Conservation (phyloP, 2,888 invertebrate species). For the Synergus laeviventris region DNA sequence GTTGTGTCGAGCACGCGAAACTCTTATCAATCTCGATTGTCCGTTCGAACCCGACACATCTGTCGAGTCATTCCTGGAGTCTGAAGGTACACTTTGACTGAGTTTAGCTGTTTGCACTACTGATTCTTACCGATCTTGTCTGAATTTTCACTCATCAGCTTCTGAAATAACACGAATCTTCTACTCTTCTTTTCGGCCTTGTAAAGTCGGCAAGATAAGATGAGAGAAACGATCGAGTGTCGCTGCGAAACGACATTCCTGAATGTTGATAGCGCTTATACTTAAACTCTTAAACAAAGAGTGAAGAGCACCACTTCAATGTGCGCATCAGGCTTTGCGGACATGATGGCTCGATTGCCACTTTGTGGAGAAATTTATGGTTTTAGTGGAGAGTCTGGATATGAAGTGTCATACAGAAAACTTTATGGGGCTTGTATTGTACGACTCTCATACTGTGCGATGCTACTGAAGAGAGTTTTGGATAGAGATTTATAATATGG, state of each 20-base stretch:
- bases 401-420: slow-evolving; percentile 36
- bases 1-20: neutral
- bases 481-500: neutral
- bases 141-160: slow-evolving; percentile 20
- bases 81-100: neutral
- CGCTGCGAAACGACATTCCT: neutral
- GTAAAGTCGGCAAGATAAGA: neutral
- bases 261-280: slow-evolving; percentile 30
- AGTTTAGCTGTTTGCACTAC: neutral
- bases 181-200: neutral
- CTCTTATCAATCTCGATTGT: slow-evolving; percentile 14
- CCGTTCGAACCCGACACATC: neutral
- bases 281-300: slow-evolving; percentile 35
- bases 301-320: slow-evolving; percentile 29
- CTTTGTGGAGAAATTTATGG: slow-evolving; percentile 26
- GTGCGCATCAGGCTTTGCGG: slow-evolving; percentile 26
- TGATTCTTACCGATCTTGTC: slow-evolving; percentile 17
- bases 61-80: neutral
- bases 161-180: neutral
- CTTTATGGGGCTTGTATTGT: slow-evolving; percentile 7
- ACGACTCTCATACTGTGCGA: slow-evolving; percentile 4
- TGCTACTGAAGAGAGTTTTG: neutral
- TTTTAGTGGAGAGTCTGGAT: slow-evolving; percentile 26
- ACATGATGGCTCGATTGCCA: slow-evolving; percentile 23
- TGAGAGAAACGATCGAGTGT: slow-evolving; percentile 11